Conservation (phyloP, 2,113 vertebrate genomes). For the Oxyura jamaicensis region DNA sequence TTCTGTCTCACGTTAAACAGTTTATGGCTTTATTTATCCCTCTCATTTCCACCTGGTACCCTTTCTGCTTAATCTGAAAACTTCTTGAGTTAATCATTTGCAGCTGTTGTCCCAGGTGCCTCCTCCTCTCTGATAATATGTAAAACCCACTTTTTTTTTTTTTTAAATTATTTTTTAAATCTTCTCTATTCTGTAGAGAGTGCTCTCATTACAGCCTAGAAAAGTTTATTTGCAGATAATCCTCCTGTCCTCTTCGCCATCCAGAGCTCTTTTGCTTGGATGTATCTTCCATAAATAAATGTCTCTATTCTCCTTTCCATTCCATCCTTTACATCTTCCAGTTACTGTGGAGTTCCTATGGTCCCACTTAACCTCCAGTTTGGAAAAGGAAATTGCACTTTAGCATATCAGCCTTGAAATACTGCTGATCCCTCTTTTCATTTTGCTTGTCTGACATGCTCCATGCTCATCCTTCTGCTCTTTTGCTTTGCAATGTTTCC, state of each 20-base stretch:
- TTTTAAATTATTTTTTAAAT: background rate
- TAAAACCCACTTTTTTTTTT: background rate
- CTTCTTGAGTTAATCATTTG: background rate
- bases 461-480: slow-evolving; percentile 1
- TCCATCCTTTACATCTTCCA: background rate
- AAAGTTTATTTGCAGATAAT: background rate
- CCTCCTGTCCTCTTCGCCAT: background rate
- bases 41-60: background rate
- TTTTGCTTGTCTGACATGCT: background rate
- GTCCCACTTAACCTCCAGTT: background rate
- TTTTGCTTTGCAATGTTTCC: slow-evolving; percentile 35
- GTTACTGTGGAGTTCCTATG: background rate
- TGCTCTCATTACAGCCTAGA: background rate
- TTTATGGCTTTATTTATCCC: background rate
- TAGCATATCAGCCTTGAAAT: background rate
- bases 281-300: background rate
- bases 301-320: background rate
- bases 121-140: accelerated
- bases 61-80: background rate
- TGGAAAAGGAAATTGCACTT: background rate
- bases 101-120: background rate
- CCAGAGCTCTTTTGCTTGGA: background rate
- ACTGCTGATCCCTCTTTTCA: slow-evolving; percentile 17
- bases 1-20: background rate
- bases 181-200: background rate